Evolutionary conservation across 2,888 invertebrate genomes (phyloP).

Genomic region (Onthophagus sagittarius): DNA sequence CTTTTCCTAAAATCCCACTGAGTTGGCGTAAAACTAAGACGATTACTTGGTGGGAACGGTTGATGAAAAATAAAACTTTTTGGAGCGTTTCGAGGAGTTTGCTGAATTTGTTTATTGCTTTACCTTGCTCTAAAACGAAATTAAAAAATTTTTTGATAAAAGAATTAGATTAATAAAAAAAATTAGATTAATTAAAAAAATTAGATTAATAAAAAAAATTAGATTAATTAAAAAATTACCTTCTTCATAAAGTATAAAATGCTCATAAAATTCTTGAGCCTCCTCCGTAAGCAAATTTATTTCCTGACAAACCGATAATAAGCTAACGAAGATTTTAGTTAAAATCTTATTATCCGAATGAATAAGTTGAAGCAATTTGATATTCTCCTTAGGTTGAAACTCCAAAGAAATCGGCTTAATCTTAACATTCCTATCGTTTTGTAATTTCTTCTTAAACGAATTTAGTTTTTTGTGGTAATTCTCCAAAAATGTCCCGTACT

Average conservation of each 20-base stretch:
- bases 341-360: constrained; percentile 80
- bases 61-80: constrained; percentile 62
- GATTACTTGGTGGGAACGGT: constrained; percentile 67
- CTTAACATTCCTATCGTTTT: constrained; percentile 33
- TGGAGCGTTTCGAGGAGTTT: constrained; percentile 60
- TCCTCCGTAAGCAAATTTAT: constrained; percentile 64
- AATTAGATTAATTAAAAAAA: constrained; percentile 35
- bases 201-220: neutral
- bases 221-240: constrained; percentile 43
- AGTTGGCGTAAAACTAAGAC: constrained; percentile 72
- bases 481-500: constrained; percentile 54
- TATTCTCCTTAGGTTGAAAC: constrained; percentile 57
- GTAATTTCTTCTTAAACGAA: constrained; percentile 40
- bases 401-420: constrained; percentile 31
- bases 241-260: constrained; percentile 66
- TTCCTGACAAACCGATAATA: constrained; percentile 77
- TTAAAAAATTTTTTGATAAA: too few species aligned
- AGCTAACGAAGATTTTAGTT: constrained; percentile 73
- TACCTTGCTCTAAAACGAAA: constrained; percentile 33
- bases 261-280: constrained; percentile 61
- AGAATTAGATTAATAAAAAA: too few species aligned
- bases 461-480: constrained; percentile 43
- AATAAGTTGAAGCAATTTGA: constrained; percentile 65
- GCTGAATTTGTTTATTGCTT: constrained; percentile 47
- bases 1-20: constrained; percentile 61